These are phyloP conservation scores for Stegophylla sp. DNA, from an alignment of 2,888 invertebrate species.

Conservation along the genomic window DNA sequence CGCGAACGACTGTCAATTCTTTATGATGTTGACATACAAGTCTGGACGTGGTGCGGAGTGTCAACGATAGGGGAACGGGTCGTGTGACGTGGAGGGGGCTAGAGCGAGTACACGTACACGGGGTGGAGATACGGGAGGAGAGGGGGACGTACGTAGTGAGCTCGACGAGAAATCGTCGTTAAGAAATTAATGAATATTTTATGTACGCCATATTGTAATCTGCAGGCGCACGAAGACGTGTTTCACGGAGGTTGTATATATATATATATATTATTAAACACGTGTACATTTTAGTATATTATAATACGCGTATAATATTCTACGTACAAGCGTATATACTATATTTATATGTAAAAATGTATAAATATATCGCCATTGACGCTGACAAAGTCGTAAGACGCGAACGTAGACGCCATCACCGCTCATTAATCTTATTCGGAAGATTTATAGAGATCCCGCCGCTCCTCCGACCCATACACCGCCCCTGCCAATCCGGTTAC, in stretches of 20 bases:
- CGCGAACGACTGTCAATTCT: not conserved
- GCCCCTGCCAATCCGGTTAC: not conserved
- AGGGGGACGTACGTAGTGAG: not conserved
- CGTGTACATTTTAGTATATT: too few relatives aligned
- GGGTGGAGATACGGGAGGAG: not conserved
- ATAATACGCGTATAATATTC: not conserved
- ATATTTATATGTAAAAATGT: slow-evolving; percentile 7
- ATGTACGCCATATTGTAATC: slow-evolving; percentile 39
- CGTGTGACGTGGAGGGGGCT: not conserved
- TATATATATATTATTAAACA: too few relatives aligned
- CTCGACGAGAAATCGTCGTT: slow-evolving; percentile 36
- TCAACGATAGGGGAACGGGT: too few relatives aligned
- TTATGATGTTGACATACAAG: not conserved
- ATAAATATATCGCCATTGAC: slow-evolving; percentile 34
- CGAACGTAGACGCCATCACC: slow-evolving; percentile 21
- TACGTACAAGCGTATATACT: not conserved
- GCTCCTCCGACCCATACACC: too few relatives aligned
- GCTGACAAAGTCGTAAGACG: slow-evolving; percentile 52
- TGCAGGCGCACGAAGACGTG: not conserved
- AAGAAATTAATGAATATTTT: slow-evolving; percentile 53
- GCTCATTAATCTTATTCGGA: slow-evolving; percentile 57
- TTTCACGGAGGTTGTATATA: not conserved
- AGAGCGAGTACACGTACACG: too few relatives aligned
- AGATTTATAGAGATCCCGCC: slow-evolving; percentile 56
- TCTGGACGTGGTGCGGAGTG: not conserved